Evolutionary conservation across 2,113 vertebrate species (phyloP), one percentile per base, ranked within the genome.

Genomic region (Psittacara wagleri): DNA sequence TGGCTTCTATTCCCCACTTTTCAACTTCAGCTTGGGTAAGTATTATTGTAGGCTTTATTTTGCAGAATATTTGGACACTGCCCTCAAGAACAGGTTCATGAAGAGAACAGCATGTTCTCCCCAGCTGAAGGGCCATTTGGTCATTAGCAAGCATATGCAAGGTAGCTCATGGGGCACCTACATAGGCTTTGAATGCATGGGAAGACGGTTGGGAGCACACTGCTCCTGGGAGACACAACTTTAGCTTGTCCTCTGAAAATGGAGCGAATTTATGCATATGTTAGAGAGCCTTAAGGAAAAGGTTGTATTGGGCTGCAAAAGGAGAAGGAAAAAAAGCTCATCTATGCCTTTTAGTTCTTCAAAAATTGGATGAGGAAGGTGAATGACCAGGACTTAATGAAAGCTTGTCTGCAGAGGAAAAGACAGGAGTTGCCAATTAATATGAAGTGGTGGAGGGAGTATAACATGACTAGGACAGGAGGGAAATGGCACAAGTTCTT

Each of bases 201-300:
- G 52, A 78, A 22, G 33, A 20, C 2, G 24, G 54, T 12, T 94
- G 52, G 46, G 52, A 33, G 57, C 16, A 25, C 9, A 0, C 13
- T 22, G 46, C 24, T 79, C 28, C 83, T 43, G 55, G 19, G 41
- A 83, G 78, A 35, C 44, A 68, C 10, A 37, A 7, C n/a, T 39
- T 64, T 20, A 52, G 31, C 28, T 67, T 79, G n/a, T 44, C 49
- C 57, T 57, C 67, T 59, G 74, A 37, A 66, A 94, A 52, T 24
- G 29, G 69, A 49, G 49, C 8, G 9, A 11, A 8, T 51, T 68
- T 49, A n/a, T 29, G 37, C 12, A 17, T 20, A 5, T 0, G 0
- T 73, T 62, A 74, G 46, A 49, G 48, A 51, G 28, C 24, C n/a
- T 51, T 51, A 75, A 41, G 48, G 55, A 33, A 75, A 48, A 28